A percentile compares a stretch with the other conserved stretches of the same genome.
These are phyloP conservation scores for Tragopan temminckii DNA, from an alignment of 2,797 vertebrate species.

Conservation along the genomic window DNA sequence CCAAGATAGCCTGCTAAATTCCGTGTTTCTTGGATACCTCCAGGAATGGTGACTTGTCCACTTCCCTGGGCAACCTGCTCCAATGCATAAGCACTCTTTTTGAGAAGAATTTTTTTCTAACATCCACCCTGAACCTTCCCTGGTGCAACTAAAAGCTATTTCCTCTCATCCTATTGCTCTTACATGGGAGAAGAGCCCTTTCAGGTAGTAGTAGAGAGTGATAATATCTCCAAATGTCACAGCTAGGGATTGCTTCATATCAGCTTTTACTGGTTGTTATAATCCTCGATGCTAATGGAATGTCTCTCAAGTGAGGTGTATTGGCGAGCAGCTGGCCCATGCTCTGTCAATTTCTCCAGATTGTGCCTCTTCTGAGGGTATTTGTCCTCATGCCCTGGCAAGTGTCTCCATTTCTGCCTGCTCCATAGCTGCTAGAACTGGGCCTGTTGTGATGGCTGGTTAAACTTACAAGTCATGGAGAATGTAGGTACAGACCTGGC, in stretches of 20 bases:
- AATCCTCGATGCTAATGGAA: background rate
- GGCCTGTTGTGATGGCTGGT: constrained; percentile 86
- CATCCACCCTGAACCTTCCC: too few relatives aligned
- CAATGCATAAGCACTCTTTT: too few relatives aligned
- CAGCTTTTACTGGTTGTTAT: background rate
- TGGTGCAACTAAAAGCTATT: too few relatives aligned
- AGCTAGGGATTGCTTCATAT: background rate
- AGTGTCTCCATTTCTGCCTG: constrained; percentile 18
- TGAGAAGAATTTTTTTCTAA: too few relatives aligned
- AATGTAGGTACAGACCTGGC: constrained; percentile 87
- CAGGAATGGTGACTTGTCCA: too few relatives aligned
- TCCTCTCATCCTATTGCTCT: too few relatives aligned
- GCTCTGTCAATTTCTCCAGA: background rate
- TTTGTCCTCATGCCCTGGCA: background rate
- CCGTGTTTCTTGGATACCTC: too few relatives aligned
- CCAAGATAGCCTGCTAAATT: too few relatives aligned
- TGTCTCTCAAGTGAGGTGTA: background rate
- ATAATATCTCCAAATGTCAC: background rate
- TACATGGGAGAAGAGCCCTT: too few relatives aligned
- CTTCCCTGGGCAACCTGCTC: too few relatives aligned
- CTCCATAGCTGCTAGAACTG: constrained; percentile 78
- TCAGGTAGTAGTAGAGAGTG: too few relatives aligned
- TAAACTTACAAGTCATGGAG: constrained; percentile 81
- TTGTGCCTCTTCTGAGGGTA: background rate
- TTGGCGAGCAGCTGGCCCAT: background rate